These are phyloP conservation scores for Sicus ferrugineus DNA, from an alignment of 2,888 invertebrate genomes.

Conservation along the genomic window DNA sequence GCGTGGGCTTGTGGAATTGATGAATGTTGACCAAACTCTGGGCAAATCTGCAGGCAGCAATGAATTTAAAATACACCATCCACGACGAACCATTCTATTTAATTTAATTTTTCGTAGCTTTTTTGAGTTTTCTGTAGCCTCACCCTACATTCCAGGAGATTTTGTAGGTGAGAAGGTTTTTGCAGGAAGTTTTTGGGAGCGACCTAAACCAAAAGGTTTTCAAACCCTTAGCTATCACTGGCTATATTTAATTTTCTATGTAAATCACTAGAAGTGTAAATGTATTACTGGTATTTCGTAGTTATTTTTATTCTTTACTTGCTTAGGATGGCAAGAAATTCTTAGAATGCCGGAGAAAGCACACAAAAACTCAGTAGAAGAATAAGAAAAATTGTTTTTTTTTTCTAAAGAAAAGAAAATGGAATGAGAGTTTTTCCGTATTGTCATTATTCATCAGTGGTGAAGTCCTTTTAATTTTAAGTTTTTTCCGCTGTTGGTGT, in stretches of 20 bases:
- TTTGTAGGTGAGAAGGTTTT: background rate
- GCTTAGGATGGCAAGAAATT: conserved; percentile 13
- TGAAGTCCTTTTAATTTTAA: background rate
- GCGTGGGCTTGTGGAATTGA: conserved; percentile 29
- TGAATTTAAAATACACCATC: conserved; percentile 25
- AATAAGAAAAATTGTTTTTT: no score
- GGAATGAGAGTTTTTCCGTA: no score
- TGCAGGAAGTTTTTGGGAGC: background rate
- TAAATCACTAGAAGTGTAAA: conserved; percentile 42
- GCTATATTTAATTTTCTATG: conserved; percentile 50
- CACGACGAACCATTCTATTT: conserved; percentile 54
- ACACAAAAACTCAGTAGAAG: background rate
- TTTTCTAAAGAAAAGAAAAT: no score
- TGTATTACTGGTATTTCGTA: conserved; percentile 1
- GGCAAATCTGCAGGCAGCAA: conserved; percentile 29
- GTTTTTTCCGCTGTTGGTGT: background rate
- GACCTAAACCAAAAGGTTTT: background rate
- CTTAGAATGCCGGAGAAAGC: conserved; percentile 14
- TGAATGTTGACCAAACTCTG: conserved; percentile 33
- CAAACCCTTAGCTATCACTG: background rate
- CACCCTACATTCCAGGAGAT: no score
- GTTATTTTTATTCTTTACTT: conserved; percentile 11
- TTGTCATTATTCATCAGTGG: conserved; percentile 34
- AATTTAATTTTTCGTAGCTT: conserved; percentile 52
- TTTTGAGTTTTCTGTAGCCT: background rate